These are phyloP conservation scores for Narcine bancroftii DNA, from an alignment of 2,113 vertebrate genomes.

Conservation along the genomic window DNA sequence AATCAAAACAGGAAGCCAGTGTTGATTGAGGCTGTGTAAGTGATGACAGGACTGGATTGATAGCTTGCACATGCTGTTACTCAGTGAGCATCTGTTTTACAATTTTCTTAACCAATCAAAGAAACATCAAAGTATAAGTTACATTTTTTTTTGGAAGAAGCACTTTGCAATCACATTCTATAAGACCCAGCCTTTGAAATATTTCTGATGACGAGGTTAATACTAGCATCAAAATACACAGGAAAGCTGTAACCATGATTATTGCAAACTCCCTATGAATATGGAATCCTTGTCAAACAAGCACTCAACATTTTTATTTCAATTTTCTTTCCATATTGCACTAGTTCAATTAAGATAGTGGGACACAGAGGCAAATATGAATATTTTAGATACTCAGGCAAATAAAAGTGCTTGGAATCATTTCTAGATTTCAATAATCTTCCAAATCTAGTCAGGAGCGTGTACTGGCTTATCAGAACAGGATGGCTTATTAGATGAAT, in stretches of 20 bases:
- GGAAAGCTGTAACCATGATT: neutral
- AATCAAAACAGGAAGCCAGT: constrained; percentile 35
- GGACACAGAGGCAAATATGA: neutral
- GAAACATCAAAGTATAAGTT: constrained; percentile 30
- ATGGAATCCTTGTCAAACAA: neutral
- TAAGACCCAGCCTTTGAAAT: neutral
- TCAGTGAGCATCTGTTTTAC: constrained; percentile 33
- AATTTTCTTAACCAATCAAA: constrained; percentile 32
- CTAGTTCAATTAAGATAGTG: neutral
- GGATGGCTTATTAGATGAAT: neutral
- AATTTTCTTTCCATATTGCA: neutral
- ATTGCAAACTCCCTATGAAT: neutral
- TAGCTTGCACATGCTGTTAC: constrained; percentile 33
- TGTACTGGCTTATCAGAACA: neutral
- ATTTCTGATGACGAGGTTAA: neutral
- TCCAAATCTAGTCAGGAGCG: neutral
- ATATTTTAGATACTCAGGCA: neutral
- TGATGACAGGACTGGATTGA: constrained; percentile 36
- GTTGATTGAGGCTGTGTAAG: constrained; percentile 35
- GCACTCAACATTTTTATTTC: neutral
- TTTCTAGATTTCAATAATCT: neutral
- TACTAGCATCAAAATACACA: neutral
- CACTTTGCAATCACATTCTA: constrained; percentile 9
- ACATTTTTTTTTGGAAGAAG: neutral
- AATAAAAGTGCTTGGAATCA: neutral